A percentile compares a stretch with the other conserved stretches of the same genome.
These are phyloP conservation scores for Cavia porcellus DNA, from an alignment of 2,113 vertebrate species.

Conservation along the genomic window DNA sequence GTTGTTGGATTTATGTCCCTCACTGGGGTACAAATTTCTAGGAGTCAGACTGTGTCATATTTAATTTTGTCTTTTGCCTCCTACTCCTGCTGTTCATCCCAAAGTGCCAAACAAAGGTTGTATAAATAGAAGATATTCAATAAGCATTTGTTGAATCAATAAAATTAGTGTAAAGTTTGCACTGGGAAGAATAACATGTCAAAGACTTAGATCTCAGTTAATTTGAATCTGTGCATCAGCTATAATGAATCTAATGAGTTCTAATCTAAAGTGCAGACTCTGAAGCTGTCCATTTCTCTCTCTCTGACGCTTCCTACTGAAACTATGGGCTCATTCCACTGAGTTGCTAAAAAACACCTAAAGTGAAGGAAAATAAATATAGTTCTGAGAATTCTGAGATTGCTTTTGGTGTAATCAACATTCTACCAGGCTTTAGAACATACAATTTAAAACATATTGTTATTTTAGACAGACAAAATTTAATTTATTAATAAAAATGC, in stretches of 20 bases:
- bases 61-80: conserved; percentile 4
- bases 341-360: neutral
- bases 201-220: neutral
- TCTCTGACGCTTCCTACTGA: neutral
- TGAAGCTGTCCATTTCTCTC: neutral
- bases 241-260: neutral
- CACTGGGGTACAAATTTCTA: neutral
- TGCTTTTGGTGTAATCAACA: neutral
- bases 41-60: neutral
- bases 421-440: neutral
- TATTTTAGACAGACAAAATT: neutral
- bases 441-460: neutral
- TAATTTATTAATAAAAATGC: conserved; percentile 1
- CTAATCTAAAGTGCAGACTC: neutral
- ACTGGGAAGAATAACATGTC: neutral
- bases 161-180: neutral
- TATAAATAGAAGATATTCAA: neutral
- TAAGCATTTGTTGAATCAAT: conserved; percentile 24
- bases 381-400: conserved; percentile 24
- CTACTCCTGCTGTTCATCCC: neutral
- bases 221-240: neutral
- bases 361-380: conserved; percentile 13
- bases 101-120: neutral
- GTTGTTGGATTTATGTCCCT: neutral
- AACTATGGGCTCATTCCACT: neutral